Conservation (phyloP, 2,113 vertebrate species). For the human region GRCh38 chr3:94962501-94963000, state of each 20-base stretch:
- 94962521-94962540: constrained; percentile 58
- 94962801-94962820: background rate
- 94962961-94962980: background rate
- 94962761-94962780: background rate
- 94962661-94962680: constrained; percentile 23
- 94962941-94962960: background rate
- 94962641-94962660: constrained; percentile 53
- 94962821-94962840: background rate
- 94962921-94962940: background rate
- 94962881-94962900: background rate
- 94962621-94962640: background rate
- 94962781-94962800: background rate
- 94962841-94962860: background rate
- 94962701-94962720: background rate
- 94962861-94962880: background rate
- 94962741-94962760: background rate
- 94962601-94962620: constrained; percentile 64
- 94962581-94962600: constrained; percentile 70
- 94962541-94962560: constrained; percentile 39
- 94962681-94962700: constrained; percentile 38
- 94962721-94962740: background rate
- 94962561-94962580: constrained; percentile 49
- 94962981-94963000: background rate
- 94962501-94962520: constrained; percentile 58
- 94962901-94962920: background rate